These are phyloP conservation scores for Bibio marci DNA, from an alignment of 2,888 invertebrate species.

Conservation along the genomic window DNA sequence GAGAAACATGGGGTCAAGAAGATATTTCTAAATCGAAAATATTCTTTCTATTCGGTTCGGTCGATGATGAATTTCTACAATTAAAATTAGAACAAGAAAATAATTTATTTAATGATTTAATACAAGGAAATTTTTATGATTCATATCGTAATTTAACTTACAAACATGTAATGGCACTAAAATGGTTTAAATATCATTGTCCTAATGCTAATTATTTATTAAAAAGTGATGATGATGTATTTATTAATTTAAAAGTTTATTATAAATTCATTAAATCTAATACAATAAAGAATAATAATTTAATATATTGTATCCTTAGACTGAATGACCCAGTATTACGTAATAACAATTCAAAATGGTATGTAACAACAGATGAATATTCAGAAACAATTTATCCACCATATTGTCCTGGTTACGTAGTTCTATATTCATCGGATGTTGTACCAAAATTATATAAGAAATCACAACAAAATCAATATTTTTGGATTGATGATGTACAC, in stretches of 20 bases:
- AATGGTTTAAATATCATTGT: constrained; percentile 59
- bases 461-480: constrained; percentile 45
- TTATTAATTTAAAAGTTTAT: constrained; percentile 39
- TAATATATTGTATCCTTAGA: constrained; percentile 45
- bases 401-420: constrained; percentile 58
- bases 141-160: constrained; percentile 68
- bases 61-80: constrained; percentile 21
- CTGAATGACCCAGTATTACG: constrained; percentile 36
- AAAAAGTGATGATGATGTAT: constrained; percentile 63
- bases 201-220: constrained; percentile 45
- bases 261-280: too few species aligned
- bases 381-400: constrained; percentile 44
- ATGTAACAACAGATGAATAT: constrained; percentile 50
- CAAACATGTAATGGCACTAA: constrained; percentile 66
- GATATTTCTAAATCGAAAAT: constrained; percentile 35
- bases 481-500: constrained; percentile 74
- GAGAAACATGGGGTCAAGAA: constrained; percentile 52
- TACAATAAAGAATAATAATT: constrained; percentile 23
- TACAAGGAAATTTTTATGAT: constrained; percentile 62
- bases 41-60: constrained; percentile 48
- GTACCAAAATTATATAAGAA: constrained; percentile 36
- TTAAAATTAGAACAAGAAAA: constrained; percentile 34
- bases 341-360: constrained; percentile 56
- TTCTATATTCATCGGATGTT: constrained; percentile 47
- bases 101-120: constrained; percentile 40